Evolutionary conservation across 2,113 vertebrate species (phyloP).

Genomic region (Crotalus helleri): DNA sequence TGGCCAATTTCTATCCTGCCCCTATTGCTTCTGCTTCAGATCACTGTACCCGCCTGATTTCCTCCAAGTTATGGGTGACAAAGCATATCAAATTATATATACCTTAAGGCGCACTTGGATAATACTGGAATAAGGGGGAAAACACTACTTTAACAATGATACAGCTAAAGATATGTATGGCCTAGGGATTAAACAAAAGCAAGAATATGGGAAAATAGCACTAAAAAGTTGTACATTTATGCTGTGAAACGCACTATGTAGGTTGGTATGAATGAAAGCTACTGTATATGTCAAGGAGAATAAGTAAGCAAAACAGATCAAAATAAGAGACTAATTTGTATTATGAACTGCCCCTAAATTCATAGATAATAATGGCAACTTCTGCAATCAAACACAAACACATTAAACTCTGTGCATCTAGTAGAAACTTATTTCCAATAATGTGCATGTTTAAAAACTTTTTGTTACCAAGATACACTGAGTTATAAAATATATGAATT

Average conservation of each 20-base stretch:
- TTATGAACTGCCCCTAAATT: not conserved
- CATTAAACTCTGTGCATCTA: not conserved
- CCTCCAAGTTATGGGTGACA: not conserved
- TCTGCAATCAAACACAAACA: not conserved
- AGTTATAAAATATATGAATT: not conserved
- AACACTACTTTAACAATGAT: not conserved
- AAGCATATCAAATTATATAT: not conserved
- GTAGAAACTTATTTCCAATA: not conserved
- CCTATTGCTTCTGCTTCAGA: not conserved
- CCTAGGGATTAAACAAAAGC: not conserved
- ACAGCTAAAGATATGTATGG: not conserved
- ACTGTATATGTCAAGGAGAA: not conserved
- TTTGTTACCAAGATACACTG: not conserved
- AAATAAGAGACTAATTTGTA: not conserved
- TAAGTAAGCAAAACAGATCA: not conserved
- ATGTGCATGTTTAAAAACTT: not conserved
- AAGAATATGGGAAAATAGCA: not conserved
- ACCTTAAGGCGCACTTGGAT: not conserved
- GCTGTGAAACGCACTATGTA: not conserved
- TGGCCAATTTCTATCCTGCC: not conserved
- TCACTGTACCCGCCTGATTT: not conserved
- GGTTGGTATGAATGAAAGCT: not conserved
- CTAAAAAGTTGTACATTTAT: not conserved
- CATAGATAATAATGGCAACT: not conserved
- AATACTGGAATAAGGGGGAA: not conserved